Base-by-base conservation (phyloP, 2,888 invertebrate genomes). In the Ophraella communa region DNA sequence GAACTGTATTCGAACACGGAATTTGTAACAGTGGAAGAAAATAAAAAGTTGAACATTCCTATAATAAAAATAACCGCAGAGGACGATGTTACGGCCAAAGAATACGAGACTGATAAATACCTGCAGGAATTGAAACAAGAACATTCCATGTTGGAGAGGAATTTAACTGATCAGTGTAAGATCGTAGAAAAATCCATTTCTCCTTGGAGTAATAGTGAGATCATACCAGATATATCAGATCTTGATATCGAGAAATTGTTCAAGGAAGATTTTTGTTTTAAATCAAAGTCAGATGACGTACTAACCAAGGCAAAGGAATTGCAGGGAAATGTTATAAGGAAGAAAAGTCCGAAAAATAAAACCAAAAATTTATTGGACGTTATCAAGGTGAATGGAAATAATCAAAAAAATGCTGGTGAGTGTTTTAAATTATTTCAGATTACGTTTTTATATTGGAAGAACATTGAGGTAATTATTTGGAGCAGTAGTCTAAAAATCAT, bases 181-280 rank as follows among this genome's bases (percentile, higher is more conserved):
- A 71, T 74, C 1, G 69, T 69, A 3, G 74, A 74, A 27, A 70
- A 73, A 61, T 60, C 62, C 8, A 57, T 65, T 14, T 53, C 60
- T 1, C 66, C 66, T n/a, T 73, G 71, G 71, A 61, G 54, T 8
- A 66, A 69, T 30, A 45, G 64, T 20, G 69, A 71, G n/a, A 65
- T 62, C 39, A 64, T 74, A 44, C 74, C 77, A 0, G 71, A 75
- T 56, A 57, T 78, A 33, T 75, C 76, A 1, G 76, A 77, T 47
- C 68, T 77, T 2, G 76, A 77, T 56, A 53, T 78, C 10, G 76
- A 78, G 21, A 62, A 70, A 44, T 56, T 78, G 8, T 77, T 78
- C 49, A 71, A 71, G 53, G 76, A 74, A 35, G 72, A 74, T 17
- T 63, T 51, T 18, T 72, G 75, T 65, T 66, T 64, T 8, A 74